These are phyloP conservation scores for Suillia variegata DNA, from an alignment of 2,888 invertebrate genomes.

Conservation along the genomic window DNA sequence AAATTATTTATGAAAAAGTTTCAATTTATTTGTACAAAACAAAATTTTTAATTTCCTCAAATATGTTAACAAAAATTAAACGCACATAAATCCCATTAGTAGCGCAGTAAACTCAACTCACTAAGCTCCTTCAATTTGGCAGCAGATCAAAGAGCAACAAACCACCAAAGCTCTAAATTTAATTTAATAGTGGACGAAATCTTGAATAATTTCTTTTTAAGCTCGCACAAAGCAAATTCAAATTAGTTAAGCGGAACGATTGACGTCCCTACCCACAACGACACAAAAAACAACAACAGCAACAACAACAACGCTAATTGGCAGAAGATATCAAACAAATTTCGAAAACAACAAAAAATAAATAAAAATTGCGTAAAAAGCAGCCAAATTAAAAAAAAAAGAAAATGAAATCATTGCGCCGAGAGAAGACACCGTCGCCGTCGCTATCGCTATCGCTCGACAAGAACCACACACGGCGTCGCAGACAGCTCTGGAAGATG, in stretches of 20 bases:
- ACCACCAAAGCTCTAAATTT: slow-evolving; percentile 41
- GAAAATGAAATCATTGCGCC: no score
- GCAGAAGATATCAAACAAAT: no score
- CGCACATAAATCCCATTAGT: slow-evolving; percentile 48
- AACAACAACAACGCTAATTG: slow-evolving; percentile 43
- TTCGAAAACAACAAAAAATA: slow-evolving; percentile 1
- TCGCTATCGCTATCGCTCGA: not conserved
- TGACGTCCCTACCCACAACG: no score
- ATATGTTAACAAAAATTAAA: slow-evolving; percentile 54
- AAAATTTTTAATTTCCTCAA: no score
- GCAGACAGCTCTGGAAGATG: no score
- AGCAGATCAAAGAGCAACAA: slow-evolving; percentile 47
- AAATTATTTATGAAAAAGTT: no score
- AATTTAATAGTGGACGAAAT: slow-evolving; percentile 54
- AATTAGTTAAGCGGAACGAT: slow-evolving; percentile 40
- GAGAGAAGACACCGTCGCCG: not conserved
- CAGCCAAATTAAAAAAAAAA: not conserved
- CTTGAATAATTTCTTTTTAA: slow-evolving; percentile 46
- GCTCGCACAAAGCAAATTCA: slow-evolving; percentile 43
- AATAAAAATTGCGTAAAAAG: not conserved
- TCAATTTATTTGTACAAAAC: no score
- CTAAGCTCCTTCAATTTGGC: slow-evolving; percentile 29
- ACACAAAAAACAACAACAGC: no score
- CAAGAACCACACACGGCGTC: slow-evolving; percentile 42
- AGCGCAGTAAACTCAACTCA: slow-evolving; percentile 37